Percentiles rank a stretch among this genome's conserved stretches.
phyloP scores from a whole-genome alignment of 2,797 vertebrate species.

The Arremon brunneinucha region DNA sequence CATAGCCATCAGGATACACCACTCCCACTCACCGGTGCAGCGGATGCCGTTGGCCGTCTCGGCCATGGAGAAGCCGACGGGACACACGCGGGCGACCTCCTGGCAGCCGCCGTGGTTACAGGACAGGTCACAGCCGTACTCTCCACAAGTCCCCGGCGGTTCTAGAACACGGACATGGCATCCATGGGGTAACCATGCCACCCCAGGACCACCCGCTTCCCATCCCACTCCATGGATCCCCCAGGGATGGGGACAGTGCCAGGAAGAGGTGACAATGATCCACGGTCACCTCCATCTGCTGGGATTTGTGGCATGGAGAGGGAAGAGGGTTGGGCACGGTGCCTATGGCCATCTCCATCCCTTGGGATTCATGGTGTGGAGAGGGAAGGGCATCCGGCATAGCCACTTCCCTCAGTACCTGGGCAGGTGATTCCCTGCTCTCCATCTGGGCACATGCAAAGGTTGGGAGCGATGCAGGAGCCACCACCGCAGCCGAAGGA shows the following conservation, averaged over 20 bases:
- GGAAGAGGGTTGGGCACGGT: not conserved
- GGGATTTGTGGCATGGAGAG: not conserved
- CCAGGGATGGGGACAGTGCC: fast-evolving
- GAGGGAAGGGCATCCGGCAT: not conserved
- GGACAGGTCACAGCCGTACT: conserved; percentile 78
- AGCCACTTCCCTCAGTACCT: conserved; percentile 55
- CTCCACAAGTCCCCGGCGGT: conserved; percentile 56
- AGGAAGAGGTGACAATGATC: not conserved
- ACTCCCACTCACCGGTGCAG: conserved; percentile 69
- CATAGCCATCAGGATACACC: not conserved
- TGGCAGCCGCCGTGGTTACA: conserved; percentile 80
- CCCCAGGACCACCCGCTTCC: not conserved
- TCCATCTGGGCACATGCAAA: conserved; percentile 77
- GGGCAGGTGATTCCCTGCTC: conserved; percentile 77
- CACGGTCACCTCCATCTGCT: fast-evolving
- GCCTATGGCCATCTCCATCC: not conserved
- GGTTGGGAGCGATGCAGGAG: conserved; percentile 78
- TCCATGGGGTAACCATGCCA: fast-evolving
- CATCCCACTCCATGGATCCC: not conserved
- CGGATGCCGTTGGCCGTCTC: conserved; percentile 75
- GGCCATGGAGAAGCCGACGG: conserved; percentile 76
- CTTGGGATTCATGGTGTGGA: not conserved
- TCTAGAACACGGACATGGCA: not conserved
- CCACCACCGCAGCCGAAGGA: conserved; percentile 78
- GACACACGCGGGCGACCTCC: conserved; percentile 79